A percentile compares a stretch with the other conserved stretches of the same genome.
phyloP scores from a whole-genome alignment of 2,113 vertebrate species.

The Microtus montanus region DNA sequence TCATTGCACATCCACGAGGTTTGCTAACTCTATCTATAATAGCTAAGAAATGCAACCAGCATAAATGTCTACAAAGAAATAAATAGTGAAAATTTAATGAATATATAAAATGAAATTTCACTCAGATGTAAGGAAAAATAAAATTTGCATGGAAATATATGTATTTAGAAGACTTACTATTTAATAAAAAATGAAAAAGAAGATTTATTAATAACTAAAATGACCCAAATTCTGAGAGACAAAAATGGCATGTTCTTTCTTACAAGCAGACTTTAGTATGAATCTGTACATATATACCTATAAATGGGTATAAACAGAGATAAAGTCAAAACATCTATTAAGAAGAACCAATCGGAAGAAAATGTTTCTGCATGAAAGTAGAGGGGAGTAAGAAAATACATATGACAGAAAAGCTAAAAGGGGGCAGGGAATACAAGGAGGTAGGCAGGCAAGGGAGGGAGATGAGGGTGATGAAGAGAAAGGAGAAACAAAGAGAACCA shows the following conservation, averaged over 20 bases:
- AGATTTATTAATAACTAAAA: not conserved
- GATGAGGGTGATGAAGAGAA: not conserved
- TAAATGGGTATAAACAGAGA: not conserved
- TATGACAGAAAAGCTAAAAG: not conserved
- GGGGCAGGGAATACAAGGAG: not conserved
- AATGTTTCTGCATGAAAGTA: not conserved
- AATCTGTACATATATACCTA: not conserved
- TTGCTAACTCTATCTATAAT: not conserved
- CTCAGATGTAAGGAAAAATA: not conserved
- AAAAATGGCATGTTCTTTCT: not conserved
- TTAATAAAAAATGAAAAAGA: not conserved
- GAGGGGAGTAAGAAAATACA: not conserved
- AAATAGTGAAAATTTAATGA: not conserved
- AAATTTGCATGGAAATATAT: not conserved
- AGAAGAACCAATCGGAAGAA: not conserved
- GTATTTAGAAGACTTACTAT: not conserved
- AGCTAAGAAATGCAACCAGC: not conserved
- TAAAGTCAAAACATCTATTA: not conserved
- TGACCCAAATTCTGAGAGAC: not conserved
- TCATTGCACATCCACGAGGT: not conserved
- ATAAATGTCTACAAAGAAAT: not conserved
- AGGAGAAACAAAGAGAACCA: not conserved
- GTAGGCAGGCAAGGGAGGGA: not conserved
- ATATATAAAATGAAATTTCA: not conserved
- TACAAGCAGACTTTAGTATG: not conserved